phyloP scores from a whole-genome alignment of 2,888 invertebrate genomes.

The Andrena haemorrhoa region DNA sequence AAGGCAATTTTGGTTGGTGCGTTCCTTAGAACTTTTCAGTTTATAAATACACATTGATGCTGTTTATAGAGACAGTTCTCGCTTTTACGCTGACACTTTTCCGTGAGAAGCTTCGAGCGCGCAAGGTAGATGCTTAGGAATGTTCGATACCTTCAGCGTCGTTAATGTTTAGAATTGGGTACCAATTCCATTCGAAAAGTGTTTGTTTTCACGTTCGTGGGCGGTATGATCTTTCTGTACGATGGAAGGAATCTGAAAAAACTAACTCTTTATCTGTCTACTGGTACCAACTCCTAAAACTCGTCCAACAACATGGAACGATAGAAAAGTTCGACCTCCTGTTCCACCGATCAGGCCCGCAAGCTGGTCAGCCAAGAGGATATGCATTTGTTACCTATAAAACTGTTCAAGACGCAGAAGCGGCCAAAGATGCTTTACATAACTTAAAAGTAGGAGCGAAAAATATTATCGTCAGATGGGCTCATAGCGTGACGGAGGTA shows the following conservation, averaged over 20 bases:
- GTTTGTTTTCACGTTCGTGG: constrained; percentile 20
- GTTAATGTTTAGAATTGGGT: not conserved
- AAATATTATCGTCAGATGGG: constrained; percentile 92
- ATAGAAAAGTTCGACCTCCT: constrained; percentile 98
- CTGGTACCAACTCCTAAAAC: constrained; percentile 98
- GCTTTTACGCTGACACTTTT: too few species aligned
- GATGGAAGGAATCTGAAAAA: constrained; percentile 61
- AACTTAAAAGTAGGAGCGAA: constrained; percentile 91
- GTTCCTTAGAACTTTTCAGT: too few species aligned
- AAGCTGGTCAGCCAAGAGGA: constrained; percentile 95
- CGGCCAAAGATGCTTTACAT: constrained; percentile 90
- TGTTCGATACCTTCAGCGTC: too few species aligned
- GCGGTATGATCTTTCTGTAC: constrained; percentile 1
- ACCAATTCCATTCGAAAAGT: not conserved
- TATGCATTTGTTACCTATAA: constrained; percentile 97
- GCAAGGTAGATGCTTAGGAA: too few species aligned
- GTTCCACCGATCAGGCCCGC: constrained; percentile 96
- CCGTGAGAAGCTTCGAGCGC: too few species aligned
- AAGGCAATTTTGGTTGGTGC: too few species aligned
- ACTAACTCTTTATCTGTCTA: constrained; percentile 86
- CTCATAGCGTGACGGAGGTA: constrained; percentile 90
- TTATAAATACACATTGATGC: too few species aligned
- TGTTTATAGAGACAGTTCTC: too few species aligned
- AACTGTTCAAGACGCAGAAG: constrained; percentile 88
- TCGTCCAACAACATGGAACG: constrained; percentile 96